These are phyloP conservation scores for Yponomeuta cagnagella DNA, from an alignment of 2,888 invertebrate genomes.

Conservation along the genomic window DNA sequence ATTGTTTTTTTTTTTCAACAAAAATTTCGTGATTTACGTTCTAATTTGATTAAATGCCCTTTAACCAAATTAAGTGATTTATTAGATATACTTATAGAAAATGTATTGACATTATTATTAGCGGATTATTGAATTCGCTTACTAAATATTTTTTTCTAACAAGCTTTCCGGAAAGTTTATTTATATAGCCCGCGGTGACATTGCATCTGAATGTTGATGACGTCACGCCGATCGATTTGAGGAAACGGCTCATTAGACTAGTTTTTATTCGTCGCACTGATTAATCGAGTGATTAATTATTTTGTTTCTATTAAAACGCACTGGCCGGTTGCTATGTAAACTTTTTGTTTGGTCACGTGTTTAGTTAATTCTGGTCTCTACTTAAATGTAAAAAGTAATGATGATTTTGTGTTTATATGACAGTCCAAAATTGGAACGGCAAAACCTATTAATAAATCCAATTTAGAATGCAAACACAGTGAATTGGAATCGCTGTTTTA, in stretches of 20 bases:
- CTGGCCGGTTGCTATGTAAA: slow-evolving; percentile 34
- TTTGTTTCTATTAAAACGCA: slow-evolving; percentile 59
- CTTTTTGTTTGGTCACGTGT: slow-evolving; percentile 42
- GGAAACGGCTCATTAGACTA: slow-evolving; percentile 74
- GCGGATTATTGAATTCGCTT: too few species aligned
- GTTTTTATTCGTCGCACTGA: slow-evolving; percentile 75
- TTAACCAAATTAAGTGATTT: too few species aligned
- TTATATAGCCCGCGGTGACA: slow-evolving; percentile 38
- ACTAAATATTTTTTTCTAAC: too few species aligned
- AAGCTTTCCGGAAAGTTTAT: not conserved
- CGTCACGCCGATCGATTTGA: slow-evolving; percentile 69
- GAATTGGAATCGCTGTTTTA: not conserved
- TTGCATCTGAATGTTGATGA: slow-evolving; percentile 64
- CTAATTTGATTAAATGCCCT: too few species aligned
- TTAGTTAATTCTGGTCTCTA: slow-evolving; percentile 22
- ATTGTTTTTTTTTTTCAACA: too few species aligned
- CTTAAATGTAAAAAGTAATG: slow-evolving; percentile 24
- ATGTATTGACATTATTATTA: too few species aligned
- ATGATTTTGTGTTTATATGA: not conserved
- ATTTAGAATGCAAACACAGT: not conserved
- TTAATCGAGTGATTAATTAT: slow-evolving; percentile 75
- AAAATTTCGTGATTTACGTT: too few species aligned
- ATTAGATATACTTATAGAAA: too few species aligned
- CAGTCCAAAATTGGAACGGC: not conserved
- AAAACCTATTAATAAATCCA: too few species aligned